These are phyloP conservation scores for Cinclus mexicanus DNA, from an alignment of 2,113 vertebrate species.

Conservation along the genomic window DNA sequence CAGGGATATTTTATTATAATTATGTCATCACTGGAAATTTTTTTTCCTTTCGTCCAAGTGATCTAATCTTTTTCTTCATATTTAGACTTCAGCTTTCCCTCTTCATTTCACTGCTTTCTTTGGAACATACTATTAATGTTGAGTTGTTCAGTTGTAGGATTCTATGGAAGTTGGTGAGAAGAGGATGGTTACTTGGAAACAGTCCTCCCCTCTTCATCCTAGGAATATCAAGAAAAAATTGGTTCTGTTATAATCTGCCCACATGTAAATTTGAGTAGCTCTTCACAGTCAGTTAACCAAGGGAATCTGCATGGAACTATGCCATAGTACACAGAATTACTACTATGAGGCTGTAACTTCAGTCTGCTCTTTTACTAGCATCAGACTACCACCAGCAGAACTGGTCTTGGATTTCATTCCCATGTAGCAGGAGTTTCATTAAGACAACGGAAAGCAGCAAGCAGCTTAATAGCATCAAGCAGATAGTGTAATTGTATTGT, in stretches of 20 bases:
- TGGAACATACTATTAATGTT: not conserved
- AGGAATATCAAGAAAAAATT: not conserved
- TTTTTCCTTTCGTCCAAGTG: not conserved
- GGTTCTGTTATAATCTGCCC: not conserved
- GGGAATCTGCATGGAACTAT: not conserved
- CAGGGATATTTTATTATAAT: slow-evolving; percentile 25
- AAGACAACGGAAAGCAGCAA: slow-evolving; percentile 58
- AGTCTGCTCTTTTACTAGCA: not conserved
- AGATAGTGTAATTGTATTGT: slow-evolving; percentile 59
- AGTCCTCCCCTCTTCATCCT: not conserved
- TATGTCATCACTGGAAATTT: slow-evolving; percentile 13
- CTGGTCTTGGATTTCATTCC: slow-evolving; percentile 47
- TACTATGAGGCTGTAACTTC: not conserved
- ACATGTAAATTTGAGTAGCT: not conserved
- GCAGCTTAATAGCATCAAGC: slow-evolving; percentile 68
- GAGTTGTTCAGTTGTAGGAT: not conserved
- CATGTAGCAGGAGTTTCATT: slow-evolving; percentile 56
- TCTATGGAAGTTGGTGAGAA: not conserved
- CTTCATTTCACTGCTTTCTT: slow-evolving; percentile 36
- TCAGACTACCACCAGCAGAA: slow-evolving; percentile 13
- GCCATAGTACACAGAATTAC: not conserved
- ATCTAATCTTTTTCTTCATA: not conserved
- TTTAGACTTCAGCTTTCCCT: not conserved
- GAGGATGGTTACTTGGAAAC: not conserved
- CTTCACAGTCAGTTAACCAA: not conserved